Evolutionary conservation across 1,140 invertebrate genomes (phyloP), one percentile per base, ranked within the genome.

Genomic region (Temnothorax nylanderi): DNA sequence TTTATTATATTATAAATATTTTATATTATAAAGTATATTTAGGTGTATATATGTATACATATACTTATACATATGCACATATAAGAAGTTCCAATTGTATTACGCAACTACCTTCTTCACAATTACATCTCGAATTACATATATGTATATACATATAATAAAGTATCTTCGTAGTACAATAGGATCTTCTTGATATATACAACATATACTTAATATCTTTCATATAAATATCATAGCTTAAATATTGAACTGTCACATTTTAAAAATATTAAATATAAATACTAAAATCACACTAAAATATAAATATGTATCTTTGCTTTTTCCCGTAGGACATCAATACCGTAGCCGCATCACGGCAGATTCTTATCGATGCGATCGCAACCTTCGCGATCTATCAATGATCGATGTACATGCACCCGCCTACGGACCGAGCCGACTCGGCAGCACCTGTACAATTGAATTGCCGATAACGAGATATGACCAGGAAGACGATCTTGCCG

Each of bases 331-430:
- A n/a, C 26, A 21, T 34, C 16, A n/a, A 44, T 44, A 62, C 18
- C 4, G 21, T 26, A 18, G 44, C 18, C 4, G 37, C 41, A 18
- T 21, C 5, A 18, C 65, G 11, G 60, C 60, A 56, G 21, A 71
- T 81, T 37, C 49, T 81, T 81, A 81, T 81, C 78, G 16, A 54
- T 69, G 8, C 47, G 44, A 81, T 54, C 65, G 13, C 49, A 34
- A 71, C 78, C 78, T 81, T 81, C 65, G 10, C 37, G n/a, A 58
- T 81, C 65, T 71, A 71, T 81, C 78, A 71, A 58, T 81, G 65
- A 71, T 81, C 78, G 37, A 71, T 78, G 56, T 77, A 64, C 26
- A 77, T 44, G n/a, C 65, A 56, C 10, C 3, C 65, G 65, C 37
- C 65, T 37, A 58, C 34, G n/a, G n/a, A 13, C 6, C 76, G 16